Base-by-base conservation (phyloP, 2,113 vertebrate genomes). In the Phainopepla nitens region DNA sequence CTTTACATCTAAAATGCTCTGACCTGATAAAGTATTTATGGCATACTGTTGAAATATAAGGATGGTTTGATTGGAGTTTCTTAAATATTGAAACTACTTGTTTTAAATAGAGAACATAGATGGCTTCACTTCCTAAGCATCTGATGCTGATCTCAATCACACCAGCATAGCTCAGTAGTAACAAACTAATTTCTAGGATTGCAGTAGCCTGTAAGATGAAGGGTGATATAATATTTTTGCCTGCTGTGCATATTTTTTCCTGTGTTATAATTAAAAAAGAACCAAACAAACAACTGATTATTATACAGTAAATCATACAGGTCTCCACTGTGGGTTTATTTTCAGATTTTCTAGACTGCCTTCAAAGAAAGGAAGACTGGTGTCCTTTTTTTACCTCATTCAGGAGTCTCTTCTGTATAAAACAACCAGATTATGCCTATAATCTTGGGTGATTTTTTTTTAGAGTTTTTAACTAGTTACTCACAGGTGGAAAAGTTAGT, bases 321-420 rank as follows among this genome's bases (percentile, higher is more conserved):
- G n/a, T 89, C 10, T 15, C 5, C 8, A 0, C 19, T 2, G 23
- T 47, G 9, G 6, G 0, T 1, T 3, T 50, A 51, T 39, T 81
- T 49, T 10, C 42, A 85, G n/a, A 23, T 72, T 82, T 89, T 92
- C 19, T 70, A 16, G 16, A 8, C 18, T 92, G 22, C 6, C 11
- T 89, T 87, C 35, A 84, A 62, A 31, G 4, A 4, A 6, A 42
- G 28, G 18, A 73, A 65, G 21, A 50, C 10, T 62, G 4, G 1
- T 73, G 6, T 51, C 39, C 28, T 49, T 61, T 83, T 35, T 70
- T n/a, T 73, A 35, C 39, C 33, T 72, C 9, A 18, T 85, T 82
- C 82, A 28, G 16, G 18, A 87, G 4, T 53, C 11, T 29, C 49
- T 83, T 31, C 27, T 85, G 13, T 36, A 29, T 53, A n/a, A 69